Evolutionary conservation across 2,888 invertebrate genomes (phyloP), one percentile per base, ranked within the genome.

Genomic region (Nesidiocoris tenuis): DNA sequence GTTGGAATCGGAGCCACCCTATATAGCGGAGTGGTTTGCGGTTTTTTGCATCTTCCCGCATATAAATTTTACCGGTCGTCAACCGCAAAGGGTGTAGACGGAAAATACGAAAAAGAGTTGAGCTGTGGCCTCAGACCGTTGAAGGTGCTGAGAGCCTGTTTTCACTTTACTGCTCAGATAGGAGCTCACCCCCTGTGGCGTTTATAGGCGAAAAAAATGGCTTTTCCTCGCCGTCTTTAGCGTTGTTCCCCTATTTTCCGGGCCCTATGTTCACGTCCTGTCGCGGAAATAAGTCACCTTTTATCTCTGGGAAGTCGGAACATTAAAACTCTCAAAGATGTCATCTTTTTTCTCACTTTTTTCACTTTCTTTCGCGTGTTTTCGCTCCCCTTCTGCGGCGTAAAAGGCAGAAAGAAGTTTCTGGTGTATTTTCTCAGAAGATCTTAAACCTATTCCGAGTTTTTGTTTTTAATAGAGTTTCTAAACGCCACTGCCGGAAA

Each of bases 101-200:
- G 67, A 67, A 55, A 55, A 39, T 39, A 39, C 39, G 12, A 67
- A 56, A 24, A 25, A 39, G 17, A n/a, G 63, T 21, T 23, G 63
- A 24, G 63, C 17, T n/a, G n/a, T n/a, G n/a, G 39, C 39, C 39
- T 12, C 22, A 21, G 66, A 21, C 5, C 55, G 76, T 19, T 18
- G 55, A 22, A 5, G 61, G 22, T 24, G 16, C 24, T 22, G 22
- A 64, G 59, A 54, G 23, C 56, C 66, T 67, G 67, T 67, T 76
- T 76, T 76, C 76, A 76, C 76, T 76, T 76, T 76, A 76, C 71
- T 61, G 61, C 66, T 54, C 72, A 76, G 76, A 76, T 76, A 76
- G 74, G 54, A 66, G 64, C 21, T 17, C 55, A 55, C 55, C 57
- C 72, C 57, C 21, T 19, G 23, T 25, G 39, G 54, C 76, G 56